Evolutionary conservation across 1,140 invertebrate species (phyloP).

Genomic region (Diabrotica undecimpunctata): DNA sequence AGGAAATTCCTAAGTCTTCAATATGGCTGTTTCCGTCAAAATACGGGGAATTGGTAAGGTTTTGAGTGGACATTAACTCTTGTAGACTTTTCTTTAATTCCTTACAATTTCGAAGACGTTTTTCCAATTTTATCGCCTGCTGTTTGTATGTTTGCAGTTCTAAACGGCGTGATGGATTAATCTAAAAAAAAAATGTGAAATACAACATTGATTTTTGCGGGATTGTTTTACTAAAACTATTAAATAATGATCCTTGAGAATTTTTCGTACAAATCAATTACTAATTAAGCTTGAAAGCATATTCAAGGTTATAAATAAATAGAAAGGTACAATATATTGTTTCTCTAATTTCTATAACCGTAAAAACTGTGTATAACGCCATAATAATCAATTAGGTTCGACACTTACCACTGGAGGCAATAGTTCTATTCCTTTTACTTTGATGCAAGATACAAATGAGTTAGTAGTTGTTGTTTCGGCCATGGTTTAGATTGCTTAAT

Average conservation of each 20-base stretch:
- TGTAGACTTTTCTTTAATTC: conserved; percentile 28
- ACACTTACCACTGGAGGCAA: conserved; percentile 59
- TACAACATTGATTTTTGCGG: background rate
- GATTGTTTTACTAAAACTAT: too few relatives aligned
- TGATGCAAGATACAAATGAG: conserved; percentile 52
- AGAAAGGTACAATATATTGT: too few relatives aligned
- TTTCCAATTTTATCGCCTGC: conserved; percentile 41
- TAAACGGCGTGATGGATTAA: conserved; percentile 36
- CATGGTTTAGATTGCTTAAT: too few relatives aligned
- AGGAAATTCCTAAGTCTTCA: conserved; percentile 15
- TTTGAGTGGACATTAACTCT: conserved; percentile 22
- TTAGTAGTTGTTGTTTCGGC: background rate
- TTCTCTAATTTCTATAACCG: too few relatives aligned
- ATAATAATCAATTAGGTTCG: background rate
- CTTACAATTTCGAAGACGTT: conserved; percentile 30
- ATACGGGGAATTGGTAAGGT: conserved; percentile 15
- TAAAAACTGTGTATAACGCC: too few relatives aligned
- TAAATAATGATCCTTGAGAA: too few relatives aligned
- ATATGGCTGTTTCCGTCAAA: conserved; percentile 27
- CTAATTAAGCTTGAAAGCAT: too few relatives aligned
- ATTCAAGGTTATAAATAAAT: too few relatives aligned
- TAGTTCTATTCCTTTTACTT: conserved; percentile 59
- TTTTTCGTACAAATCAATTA: too few relatives aligned
- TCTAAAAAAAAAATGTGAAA: conserved; percentile 26
- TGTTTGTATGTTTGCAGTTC: conserved; percentile 43